Percentiles rank a stretch among this genome's conserved stretches.
Conservation (phyloP, 2,888 invertebrate genomes). For the Chymomyza caudatula region DNA sequence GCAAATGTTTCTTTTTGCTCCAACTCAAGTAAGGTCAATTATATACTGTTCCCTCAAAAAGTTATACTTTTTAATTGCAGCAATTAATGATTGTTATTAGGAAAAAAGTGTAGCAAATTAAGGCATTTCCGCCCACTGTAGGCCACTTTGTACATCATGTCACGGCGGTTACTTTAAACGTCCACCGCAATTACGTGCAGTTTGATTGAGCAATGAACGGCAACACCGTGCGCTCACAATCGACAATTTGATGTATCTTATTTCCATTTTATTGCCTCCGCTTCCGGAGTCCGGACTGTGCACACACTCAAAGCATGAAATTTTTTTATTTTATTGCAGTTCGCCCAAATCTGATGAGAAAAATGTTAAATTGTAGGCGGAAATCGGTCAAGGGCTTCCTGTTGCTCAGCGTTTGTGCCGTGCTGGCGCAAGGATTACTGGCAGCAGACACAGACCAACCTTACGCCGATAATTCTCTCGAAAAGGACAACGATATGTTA, state of each 20-base stretch:
- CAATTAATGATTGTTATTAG: too few relatives aligned
- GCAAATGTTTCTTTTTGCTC: too few relatives aligned
- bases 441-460: slow-evolving; percentile 46
- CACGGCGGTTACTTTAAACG: background rate
- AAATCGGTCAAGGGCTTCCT: slow-evolving; percentile 39
- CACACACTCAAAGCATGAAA: background rate
- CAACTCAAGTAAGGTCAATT: too few relatives aligned
- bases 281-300: background rate
- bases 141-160: background rate
- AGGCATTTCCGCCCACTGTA: background rate
- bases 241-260: background rate
- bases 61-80: too few relatives aligned
- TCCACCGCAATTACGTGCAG: background rate
- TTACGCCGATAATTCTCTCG: slow-evolving; percentile 52
- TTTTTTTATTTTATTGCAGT: slow-evolving; percentile 20
- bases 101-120: background rate
- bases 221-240: background rate
- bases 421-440: slow-evolving; percentile 53
- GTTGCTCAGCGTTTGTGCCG: slow-evolving; percentile 54
- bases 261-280: background rate
- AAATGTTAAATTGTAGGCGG: background rate
- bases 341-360: background rate
- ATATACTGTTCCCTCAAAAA: too few relatives aligned
- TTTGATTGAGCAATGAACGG: background rate
- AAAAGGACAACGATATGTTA: slow-evolving; percentile 52